Evolutionary conservation across 2,113 vertebrate species (phyloP).

Genomic region (Terrapene triunguis): DNA sequence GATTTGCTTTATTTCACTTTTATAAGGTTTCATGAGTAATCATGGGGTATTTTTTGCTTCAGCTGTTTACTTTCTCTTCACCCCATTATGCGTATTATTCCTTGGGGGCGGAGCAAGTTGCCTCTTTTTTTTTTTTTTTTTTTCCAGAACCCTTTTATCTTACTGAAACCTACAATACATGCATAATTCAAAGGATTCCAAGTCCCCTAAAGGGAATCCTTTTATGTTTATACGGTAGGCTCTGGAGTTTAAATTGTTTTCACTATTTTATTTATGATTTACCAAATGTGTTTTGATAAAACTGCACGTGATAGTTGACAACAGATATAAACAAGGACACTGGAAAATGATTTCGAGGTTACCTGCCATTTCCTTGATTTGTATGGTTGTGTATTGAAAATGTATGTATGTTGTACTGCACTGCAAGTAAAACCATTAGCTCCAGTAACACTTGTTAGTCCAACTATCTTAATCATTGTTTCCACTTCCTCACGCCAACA

Average conservation of each 20-base stretch:
- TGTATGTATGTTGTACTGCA: background rate
- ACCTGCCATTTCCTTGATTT: background rate
- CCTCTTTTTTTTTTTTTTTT: conserved; percentile 50
- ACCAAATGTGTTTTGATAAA: conserved; percentile 1
- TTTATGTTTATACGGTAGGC: conserved; percentile 60
- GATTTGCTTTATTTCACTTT: conserved; percentile 50
- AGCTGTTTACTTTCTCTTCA: conserved; percentile 64
- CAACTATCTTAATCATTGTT: background rate
- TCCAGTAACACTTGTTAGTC: background rate
- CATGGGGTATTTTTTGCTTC: background rate
- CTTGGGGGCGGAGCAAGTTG: background rate
- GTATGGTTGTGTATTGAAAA: background rate
- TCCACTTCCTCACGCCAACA: background rate
- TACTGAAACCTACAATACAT: conserved; percentile 67
- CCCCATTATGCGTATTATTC: conserved; percentile 59
- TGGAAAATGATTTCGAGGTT: background rate
- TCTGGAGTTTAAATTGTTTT: conserved; percentile 57
- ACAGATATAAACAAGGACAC: background rate
- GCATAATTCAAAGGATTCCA: conserved; percentile 67
- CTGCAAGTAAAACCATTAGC: background rate
- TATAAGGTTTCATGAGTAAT: conserved; percentile 20
- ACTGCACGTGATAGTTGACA: background rate
- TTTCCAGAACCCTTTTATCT: conserved; percentile 66
- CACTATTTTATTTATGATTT: conserved; percentile 12
- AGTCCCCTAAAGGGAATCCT: conserved; percentile 68